phyloP scores from a whole-genome alignment of 2,888 invertebrate species.

The Mesorhabditis belari region DNA sequence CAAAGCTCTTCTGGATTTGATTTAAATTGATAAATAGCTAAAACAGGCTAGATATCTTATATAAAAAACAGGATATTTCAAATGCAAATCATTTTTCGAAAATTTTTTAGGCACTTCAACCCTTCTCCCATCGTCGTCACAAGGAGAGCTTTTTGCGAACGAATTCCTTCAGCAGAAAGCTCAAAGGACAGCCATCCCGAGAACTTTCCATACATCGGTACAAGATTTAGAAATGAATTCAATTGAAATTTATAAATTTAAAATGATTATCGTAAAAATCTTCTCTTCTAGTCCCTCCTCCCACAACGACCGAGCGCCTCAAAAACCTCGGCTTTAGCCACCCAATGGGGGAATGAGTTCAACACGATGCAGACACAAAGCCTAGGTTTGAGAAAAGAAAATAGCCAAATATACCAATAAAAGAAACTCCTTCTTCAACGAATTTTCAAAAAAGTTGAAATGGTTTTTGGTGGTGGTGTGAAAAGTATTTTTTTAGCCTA shows the following conservation, averaged over 20 bases:
- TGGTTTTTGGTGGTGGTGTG: too few relatives aligned
- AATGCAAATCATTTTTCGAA: not conserved
- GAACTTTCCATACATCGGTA: constrained; percentile 24
- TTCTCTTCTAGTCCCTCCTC: constrained; percentile 13
- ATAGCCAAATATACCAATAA: too few relatives aligned
- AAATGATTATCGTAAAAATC: not conserved
- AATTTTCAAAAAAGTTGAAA: too few relatives aligned
- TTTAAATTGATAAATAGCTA: not conserved
- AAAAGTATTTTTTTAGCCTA: too few relatives aligned
- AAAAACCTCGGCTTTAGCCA: not conserved
- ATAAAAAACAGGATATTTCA: not conserved
- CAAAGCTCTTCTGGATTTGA: not conserved
- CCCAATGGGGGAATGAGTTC: not conserved
- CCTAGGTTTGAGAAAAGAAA: not conserved
- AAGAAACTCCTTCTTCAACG: too few relatives aligned
- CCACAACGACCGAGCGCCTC: constrained; percentile 22
- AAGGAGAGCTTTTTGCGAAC: constrained; percentile 38
- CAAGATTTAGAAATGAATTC: too few relatives aligned
- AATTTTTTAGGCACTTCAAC: constrained; percentile 11
- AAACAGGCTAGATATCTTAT: not conserved
- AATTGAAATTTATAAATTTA: constrained; percentile 11
- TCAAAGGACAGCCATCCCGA: constrained; percentile 24
- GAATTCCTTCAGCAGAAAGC: constrained; percentile 38
- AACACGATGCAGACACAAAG: not conserved
- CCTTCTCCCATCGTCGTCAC: constrained; percentile 21